A percentile compares a stretch with the other conserved stretches of the same genome.
Conservation (phyloP, 2,888 invertebrate genomes). For the Macrophya annulata region DNA sequence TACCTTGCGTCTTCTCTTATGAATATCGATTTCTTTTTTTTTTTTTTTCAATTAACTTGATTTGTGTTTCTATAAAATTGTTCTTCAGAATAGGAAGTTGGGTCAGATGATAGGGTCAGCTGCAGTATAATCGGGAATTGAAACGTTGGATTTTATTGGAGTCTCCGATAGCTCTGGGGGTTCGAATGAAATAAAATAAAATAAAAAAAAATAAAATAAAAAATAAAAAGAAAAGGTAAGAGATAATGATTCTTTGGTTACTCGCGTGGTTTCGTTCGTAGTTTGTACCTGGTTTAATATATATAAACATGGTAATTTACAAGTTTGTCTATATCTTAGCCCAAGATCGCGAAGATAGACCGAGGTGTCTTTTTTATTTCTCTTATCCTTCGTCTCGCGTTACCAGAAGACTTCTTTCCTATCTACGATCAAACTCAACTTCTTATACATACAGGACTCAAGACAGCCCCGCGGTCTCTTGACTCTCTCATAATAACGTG, state of each 20-base stretch:
- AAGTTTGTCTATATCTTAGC: conserved; percentile 45
- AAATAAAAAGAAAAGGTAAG: not conserved
- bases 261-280: not conserved
- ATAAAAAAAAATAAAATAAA: not conserved
- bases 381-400: conserved; percentile 52
- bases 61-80: not conserved
- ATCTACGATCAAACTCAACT: conserved; percentile 51
- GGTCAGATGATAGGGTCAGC: not conserved
- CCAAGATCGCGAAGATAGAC: conserved; percentile 53
- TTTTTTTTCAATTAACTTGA: not conserved
- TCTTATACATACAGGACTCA: conserved; percentile 2
- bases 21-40: not conserved
- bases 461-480: conserved; percentile 6
- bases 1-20: not conserved
- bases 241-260: conserved; percentile 20
- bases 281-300: conserved; percentile 35
- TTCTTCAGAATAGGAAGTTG: not conserved
- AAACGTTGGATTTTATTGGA: conserved; percentile 29
- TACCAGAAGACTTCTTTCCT: conserved; percentile 14
- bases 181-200: not conserved
- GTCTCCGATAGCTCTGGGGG: not conserved
- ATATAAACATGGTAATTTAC: conserved; percentile 51
- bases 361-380: conserved; percentile 52
- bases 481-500: conserved; percentile 27
- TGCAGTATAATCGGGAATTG: conserved; percentile 1